Percentiles rank a stretch among this genome's conserved stretches.
Conservation (phyloP, 2,797 vertebrate genomes). For the Heterohyrax brucei region DNA sequence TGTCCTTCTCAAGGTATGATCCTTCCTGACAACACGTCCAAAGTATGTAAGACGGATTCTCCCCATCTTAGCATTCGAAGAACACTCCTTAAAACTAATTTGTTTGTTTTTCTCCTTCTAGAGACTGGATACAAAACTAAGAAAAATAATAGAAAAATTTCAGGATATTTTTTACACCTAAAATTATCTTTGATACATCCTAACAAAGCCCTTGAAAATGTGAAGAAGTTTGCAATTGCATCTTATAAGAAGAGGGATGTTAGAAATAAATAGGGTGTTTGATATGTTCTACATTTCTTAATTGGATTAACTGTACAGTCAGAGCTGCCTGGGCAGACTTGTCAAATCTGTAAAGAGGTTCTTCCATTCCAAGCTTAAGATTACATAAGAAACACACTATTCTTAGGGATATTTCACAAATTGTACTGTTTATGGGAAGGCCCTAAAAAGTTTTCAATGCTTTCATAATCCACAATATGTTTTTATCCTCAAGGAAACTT, state of each 20-base stretch:
- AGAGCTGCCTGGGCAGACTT: not conserved
- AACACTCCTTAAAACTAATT: no score
- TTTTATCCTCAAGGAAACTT: not conserved
- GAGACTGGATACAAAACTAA: not conserved
- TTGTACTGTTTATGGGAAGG: not conserved
- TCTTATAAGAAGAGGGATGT: not conserved
- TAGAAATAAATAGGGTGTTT: not conserved
- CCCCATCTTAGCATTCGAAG: no score
- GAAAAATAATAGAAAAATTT: not conserved
- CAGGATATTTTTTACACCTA: conserved; percentile 16
- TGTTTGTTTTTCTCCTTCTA: not conserved
- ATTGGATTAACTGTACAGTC: not conserved
- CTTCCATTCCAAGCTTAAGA: not conserved
- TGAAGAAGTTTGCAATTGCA: conserved; percentile 3
- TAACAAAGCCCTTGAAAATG: not conserved
- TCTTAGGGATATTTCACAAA: not conserved
- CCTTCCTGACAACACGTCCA: no score
- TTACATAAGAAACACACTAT: not conserved
- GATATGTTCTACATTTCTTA: not conserved
- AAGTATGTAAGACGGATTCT: no score
- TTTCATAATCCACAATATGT: conserved; percentile 15
- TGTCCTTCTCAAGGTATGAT: no score
- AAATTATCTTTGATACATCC: conserved; percentile 35
- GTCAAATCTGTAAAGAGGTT: conserved; percentile 22
- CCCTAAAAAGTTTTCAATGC: not conserved